Evolutionary conservation across 2,888 invertebrate species (phyloP).

Genomic region (Elmis aenea): DNA sequence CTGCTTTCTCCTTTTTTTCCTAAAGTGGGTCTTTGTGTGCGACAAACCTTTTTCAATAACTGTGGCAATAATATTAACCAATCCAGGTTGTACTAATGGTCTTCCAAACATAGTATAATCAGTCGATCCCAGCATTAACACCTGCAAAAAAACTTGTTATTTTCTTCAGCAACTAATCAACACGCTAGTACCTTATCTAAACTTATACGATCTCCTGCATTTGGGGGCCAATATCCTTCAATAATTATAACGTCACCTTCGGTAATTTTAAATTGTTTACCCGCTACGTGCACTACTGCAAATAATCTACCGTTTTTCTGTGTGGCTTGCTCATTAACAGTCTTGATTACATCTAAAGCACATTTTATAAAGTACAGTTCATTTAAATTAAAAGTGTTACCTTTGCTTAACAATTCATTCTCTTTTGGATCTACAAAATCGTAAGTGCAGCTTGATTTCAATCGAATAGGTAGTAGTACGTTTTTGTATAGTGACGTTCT

Average conservation of each 20-base stretch:
- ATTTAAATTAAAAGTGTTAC: constrained; percentile 14
- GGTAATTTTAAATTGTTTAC: constrained; percentile 82
- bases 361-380: neutral
- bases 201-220: constrained; percentile 70
- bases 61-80: constrained; percentile 73
- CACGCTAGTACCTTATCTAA: constrained; percentile 68
- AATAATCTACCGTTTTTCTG: constrained; percentile 61
- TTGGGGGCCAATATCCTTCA: constrained; percentile 80
- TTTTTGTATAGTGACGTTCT: no score
- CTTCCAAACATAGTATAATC: constrained; percentile 80
- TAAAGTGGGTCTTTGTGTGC: constrained; percentile 72
- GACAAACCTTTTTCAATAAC: constrained; percentile 79
- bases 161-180: no score
- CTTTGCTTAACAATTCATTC: constrained; percentile 29
- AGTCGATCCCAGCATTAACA: constrained; percentile 69
- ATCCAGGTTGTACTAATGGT: constrained; percentile 68
- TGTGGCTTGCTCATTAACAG: constrained; percentile 60
- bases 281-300: constrained; percentile 75
- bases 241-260: constrained; percentile 79
- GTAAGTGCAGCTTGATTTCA: no score
- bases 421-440: constrained; percentile 37
- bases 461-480: no score
- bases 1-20: constrained; percentile 72
- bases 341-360: constrained; percentile 52
- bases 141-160: constrained; percentile 43